Conservation (phyloP, 2,113 vertebrate species). For the Grus americana region DNA sequence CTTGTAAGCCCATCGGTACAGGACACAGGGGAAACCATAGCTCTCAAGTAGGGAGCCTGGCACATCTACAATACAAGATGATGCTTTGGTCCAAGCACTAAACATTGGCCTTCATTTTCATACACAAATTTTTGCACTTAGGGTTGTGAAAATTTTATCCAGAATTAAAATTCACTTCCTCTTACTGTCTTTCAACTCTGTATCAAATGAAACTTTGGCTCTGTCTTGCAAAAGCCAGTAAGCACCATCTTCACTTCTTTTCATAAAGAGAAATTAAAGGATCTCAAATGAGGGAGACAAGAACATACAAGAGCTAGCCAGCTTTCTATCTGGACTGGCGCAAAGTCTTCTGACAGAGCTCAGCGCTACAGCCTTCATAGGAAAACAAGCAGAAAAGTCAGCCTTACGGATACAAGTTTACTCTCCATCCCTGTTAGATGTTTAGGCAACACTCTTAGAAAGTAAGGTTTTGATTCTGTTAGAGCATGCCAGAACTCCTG, state of each 20-base stretch:
- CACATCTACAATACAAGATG: neutral
- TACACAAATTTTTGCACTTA: neutral
- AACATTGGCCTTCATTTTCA: neutral
- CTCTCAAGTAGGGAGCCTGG: neutral
- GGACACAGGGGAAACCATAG: neutral
- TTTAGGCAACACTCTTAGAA: neutral
- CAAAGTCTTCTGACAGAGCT: neutral
- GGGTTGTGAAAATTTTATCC: neutral
- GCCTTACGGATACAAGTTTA: neutral
- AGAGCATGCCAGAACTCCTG: neutral
- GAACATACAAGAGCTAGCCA: neutral
- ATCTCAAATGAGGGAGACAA: neutral
- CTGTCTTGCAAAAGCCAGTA: neutral
- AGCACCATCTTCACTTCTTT: neutral
- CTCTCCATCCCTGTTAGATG: neutral
- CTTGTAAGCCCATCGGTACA: too few relatives aligned
- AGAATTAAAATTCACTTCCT: neutral
- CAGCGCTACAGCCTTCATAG: neutral
- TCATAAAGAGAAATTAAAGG: neutral
- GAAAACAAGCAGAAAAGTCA: neutral
- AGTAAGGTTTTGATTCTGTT: neutral
- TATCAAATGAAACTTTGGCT: neutral
- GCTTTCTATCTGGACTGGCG: neutral
- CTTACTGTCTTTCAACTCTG: neutral
- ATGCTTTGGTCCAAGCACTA: neutral